These are phyloP conservation scores for Clarias laeviceps DNA, from an alignment of 2,797 vertebrate genomes.

Conservation along the genomic window DNA sequence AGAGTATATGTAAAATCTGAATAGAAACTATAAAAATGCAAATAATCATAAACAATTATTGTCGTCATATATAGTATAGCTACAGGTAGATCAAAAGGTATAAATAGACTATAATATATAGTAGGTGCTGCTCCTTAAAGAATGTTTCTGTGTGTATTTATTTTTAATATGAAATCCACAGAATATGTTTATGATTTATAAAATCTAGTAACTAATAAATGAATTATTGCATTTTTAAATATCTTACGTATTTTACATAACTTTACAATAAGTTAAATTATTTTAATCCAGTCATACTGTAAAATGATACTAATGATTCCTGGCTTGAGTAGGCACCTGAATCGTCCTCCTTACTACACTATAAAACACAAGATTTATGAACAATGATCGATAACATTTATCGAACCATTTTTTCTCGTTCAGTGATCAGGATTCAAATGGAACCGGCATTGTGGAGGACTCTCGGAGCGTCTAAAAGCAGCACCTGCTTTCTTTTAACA, in stretches of 20 bases:
- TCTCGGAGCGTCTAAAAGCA: constrained; percentile 26
- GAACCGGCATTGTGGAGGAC: constrained; percentile 13
- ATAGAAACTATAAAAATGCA: neutral
- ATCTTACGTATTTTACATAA: neutral
- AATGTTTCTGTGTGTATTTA: no score
- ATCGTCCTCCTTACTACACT: no score
- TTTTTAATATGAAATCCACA: neutral
- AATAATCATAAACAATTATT: neutral
- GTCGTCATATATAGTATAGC: no score
- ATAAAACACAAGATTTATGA: neutral
- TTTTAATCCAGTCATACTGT: neutral
- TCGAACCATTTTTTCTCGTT: no score
- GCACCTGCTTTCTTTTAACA: constrained; percentile 44
- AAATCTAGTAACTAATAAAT: neutral
- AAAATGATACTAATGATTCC: no score
- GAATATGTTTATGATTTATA: neutral
- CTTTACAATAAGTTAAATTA: neutral
- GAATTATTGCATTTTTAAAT: neutral
- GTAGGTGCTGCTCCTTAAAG: neutral
- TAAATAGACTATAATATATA: neutral
- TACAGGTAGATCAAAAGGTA: no score
- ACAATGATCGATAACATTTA: neutral
- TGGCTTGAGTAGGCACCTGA: neutral
- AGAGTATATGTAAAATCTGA: neutral
- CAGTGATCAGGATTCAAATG: neutral